Conservation (phyloP, 2,797 vertebrate genomes). For the Sitta carolinensis region DNA sequence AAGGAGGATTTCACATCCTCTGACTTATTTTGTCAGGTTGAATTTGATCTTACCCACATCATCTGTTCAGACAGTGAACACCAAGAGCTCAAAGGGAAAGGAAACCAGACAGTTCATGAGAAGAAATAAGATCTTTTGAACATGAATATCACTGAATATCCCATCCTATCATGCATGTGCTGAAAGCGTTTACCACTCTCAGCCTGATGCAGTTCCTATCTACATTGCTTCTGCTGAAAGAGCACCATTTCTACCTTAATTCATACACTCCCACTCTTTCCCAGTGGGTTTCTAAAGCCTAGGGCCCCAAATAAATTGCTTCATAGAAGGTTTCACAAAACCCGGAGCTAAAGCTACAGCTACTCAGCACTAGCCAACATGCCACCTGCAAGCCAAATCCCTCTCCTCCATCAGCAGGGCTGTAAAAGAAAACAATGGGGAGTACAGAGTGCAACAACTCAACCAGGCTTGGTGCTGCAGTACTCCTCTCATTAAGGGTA, state of each 20-base stretch:
- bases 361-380: not conserved
- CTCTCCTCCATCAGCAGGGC: not conserved
- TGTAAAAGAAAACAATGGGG: not conserved
- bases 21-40: slow-evolving; percentile 30
- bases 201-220: not conserved
- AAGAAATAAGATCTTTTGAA: not conserved
- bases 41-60: slow-evolving; percentile 1
- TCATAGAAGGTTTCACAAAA: not conserved
- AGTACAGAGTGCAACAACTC: not conserved
- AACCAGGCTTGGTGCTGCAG: not conserved
- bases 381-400: not conserved
- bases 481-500: too few relatives aligned
- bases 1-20: not conserved
- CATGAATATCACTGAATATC: not conserved
- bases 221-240: not conserved
- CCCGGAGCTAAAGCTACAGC: not conserved
- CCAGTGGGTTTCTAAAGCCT: not conserved
- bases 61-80: slow-evolving; percentile 6
- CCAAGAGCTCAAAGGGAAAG: not conserved
- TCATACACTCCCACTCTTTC: not conserved
- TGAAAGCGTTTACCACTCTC: not conserved
- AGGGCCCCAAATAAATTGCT: not conserved
- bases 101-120: not conserved
- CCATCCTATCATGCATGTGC: not conserved
- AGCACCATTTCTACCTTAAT: not conserved